Conservation (phyloP, 2,797 vertebrate species). For the Sandelia bainsii region DNA sequence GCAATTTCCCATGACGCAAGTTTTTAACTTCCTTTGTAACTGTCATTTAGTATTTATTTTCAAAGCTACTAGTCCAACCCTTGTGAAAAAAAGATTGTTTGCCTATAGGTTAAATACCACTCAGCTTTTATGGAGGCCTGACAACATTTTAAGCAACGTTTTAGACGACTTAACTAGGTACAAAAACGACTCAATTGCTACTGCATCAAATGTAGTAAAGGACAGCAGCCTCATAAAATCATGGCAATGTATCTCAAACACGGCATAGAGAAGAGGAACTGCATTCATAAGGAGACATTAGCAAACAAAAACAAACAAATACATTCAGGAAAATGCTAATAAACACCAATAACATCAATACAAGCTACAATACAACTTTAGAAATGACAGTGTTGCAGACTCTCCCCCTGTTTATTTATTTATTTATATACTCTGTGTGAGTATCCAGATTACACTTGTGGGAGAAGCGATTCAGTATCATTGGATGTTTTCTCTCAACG, state of each 20-base stretch:
- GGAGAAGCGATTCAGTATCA: constrained; percentile 5
- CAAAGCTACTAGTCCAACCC: background rate
- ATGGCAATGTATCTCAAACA: constrained; percentile 15
- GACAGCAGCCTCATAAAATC: constrained; percentile 41
- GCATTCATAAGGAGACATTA: constrained; percentile 8
- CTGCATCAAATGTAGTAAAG: constrained; percentile 3
- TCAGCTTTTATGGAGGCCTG: background rate
- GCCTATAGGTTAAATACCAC: background rate
- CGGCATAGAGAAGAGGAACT: constrained; percentile 45
- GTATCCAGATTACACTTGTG: constrained; percentile 14
- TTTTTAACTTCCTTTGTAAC: background rate
- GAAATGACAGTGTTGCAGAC: background rate
- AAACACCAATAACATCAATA: too few relatives aligned
- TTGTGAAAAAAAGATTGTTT: background rate
- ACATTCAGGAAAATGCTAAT: background rate
- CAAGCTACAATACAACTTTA: background rate
- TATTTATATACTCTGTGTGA: constrained; percentile 15
- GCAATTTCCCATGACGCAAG: constrained; percentile 6
- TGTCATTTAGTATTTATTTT: background rate
- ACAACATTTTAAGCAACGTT: constrained; percentile 3
- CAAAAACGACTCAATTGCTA: background rate
- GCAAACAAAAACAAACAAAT: background rate
- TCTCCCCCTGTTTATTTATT: constrained; percentile 19
- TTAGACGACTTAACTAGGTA: background rate
- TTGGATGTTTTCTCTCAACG: constrained; percentile 23